A percentile compares a stretch with the other conserved stretches of the same genome.
These are phyloP conservation scores for Abramis brama DNA, from an alignment of 2,113 vertebrate genomes.

Conservation along the genomic window DNA sequence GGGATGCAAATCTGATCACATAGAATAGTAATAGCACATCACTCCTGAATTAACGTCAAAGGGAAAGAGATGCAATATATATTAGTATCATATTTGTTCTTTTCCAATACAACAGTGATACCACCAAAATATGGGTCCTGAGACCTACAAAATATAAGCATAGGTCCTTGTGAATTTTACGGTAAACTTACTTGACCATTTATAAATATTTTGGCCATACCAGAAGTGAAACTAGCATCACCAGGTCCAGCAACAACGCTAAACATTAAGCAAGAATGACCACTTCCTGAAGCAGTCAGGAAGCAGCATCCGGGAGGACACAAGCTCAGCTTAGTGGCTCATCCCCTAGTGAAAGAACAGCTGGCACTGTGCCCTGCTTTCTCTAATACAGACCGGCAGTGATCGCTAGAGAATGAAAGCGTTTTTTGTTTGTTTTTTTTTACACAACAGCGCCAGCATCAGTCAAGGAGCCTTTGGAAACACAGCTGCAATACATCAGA, in stretches of 20 bases:
- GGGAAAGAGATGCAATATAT: neutral
- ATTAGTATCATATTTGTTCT: neutral
- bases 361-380: constrained; percentile 37
- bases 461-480: constrained; percentile 12
- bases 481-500: constrained; percentile 30
- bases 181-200: neutral
- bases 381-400: constrained; percentile 45
- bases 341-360: constrained; percentile 50
- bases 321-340: constrained; percentile 51
- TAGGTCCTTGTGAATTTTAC: too few species aligned
- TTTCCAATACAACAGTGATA: too few species aligned
- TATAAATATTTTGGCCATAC: neutral
- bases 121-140: too few species aligned
- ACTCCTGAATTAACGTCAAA: neutral
- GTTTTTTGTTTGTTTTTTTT: neutral
- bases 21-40: neutral
- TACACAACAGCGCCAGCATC: constrained; percentile 16
- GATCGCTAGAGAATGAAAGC: neutral
- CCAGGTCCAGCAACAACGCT: neutral
- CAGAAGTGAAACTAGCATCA: constrained; percentile 1
- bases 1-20: neutral
- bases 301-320: constrained; percentile 4
- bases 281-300: constrained; percentile 18
- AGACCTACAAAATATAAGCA: too few species aligned
- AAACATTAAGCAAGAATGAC: constrained; percentile 33